phyloP scores from a whole-genome alignment of 2,113 vertebrate species.

The Pseudopodoces humilis region DNA sequence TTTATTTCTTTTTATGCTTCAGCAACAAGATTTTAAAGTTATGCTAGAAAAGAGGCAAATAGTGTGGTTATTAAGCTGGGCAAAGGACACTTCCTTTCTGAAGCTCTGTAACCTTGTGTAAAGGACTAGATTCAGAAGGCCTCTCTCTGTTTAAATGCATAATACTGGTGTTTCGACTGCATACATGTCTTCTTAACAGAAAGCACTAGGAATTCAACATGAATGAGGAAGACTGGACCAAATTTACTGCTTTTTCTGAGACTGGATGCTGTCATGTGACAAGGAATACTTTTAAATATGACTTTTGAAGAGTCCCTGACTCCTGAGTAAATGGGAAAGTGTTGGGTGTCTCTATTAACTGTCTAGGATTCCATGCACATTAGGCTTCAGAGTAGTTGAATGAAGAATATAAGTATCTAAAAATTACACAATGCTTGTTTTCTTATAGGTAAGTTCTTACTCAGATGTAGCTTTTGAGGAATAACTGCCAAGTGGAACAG shows the following conservation, averaged over 20 bases:
- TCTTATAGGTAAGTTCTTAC: background rate
- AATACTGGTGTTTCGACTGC: background rate
- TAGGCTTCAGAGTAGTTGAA: background rate
- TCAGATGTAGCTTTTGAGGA: background rate
- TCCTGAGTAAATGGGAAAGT: background rate
- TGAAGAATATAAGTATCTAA: background rate
- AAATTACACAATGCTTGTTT: background rate
- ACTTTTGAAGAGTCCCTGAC: background rate
- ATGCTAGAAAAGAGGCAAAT: background rate
- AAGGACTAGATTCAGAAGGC: background rate
- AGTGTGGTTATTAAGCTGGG: background rate
- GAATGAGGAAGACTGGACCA: background rate
- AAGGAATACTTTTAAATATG: background rate
- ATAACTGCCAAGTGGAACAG: background rate
- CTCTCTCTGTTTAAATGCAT: background rate
- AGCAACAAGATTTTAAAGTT: background rate
- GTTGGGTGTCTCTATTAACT: background rate
- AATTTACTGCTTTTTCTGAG: background rate
- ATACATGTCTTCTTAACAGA: background rate
- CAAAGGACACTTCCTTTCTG: background rate
- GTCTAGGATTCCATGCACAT: background rate
- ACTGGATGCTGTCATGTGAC: background rate
- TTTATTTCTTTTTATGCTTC: background rate
- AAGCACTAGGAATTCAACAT: background rate
- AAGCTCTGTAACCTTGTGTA: background rate